These are phyloP conservation scores for Holocentrus rufus DNA, from an alignment of 2,797 vertebrate species.

Conservation along the genomic window DNA sequence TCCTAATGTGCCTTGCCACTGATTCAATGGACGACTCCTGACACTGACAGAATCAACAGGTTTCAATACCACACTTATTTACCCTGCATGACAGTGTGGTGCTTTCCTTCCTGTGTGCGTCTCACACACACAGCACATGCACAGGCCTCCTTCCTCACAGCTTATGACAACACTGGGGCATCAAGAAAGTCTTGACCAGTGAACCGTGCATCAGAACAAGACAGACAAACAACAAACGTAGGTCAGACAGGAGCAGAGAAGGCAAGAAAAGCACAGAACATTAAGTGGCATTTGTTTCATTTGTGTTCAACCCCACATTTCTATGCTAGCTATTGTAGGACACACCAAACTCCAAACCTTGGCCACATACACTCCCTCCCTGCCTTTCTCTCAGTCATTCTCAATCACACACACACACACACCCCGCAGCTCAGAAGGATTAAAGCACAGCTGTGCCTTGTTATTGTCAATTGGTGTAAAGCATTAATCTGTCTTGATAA, in stretches of 20 bases:
- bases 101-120: slow-evolving; percentile 4
- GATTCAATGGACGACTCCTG: too few relatives aligned
- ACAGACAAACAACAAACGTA: neutral
- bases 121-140: neutral
- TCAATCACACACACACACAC: too few relatives aligned
- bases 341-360: neutral
- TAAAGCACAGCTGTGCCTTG: neutral
- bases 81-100: neutral
- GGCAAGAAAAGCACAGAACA: neutral
- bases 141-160: too few relatives aligned
- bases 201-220: neutral
- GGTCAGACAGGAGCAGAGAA: neutral
- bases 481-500: too few relatives aligned
- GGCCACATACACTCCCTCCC: neutral
- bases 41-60: too few relatives aligned
- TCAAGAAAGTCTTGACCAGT: neutral
- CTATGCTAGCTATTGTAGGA: neutral
- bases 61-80: neutral
- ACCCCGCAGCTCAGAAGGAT: neutral
- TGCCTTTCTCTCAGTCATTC: too few relatives aligned
- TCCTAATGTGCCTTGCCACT: too few relatives aligned
- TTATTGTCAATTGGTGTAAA: neutral
- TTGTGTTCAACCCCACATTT: neutral
- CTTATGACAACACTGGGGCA: neutral
- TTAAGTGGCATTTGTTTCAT: neutral